These are phyloP conservation scores for Stenurella melanura DNA, from an alignment of 2,888 invertebrate genomes.

Conservation along the genomic window DNA sequence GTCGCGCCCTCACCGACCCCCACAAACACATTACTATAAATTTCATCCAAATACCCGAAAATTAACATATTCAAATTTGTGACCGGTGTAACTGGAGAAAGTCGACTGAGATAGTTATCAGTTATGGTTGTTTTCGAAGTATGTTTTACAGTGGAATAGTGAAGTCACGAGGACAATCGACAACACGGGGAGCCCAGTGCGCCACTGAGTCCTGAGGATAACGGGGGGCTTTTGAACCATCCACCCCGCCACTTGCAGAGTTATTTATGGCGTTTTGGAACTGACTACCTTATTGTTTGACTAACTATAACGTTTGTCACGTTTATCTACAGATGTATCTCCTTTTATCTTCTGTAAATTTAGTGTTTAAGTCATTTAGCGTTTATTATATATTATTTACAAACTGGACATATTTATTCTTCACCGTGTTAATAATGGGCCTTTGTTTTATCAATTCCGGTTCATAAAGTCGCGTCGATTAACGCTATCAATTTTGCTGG, in stretches of 20 bases:
- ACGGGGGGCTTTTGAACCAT: constrained; percentile 64
- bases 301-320: constrained; percentile 73
- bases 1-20: constrained; percentile 69
- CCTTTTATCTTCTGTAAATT: constrained; percentile 72
- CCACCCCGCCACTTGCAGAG: constrained; percentile 68
- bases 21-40: constrained; percentile 69
- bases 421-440: constrained; percentile 48
- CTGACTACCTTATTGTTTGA: constrained; percentile 73
- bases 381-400: constrained; percentile 65
- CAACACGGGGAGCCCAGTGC: constrained; percentile 47
- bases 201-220: constrained; percentile 54
- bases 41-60: constrained; percentile 63
- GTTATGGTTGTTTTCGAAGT: constrained; percentile 66
- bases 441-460: constrained; percentile 31
- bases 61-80: constrained; percentile 70
- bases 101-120: constrained; percentile 67
- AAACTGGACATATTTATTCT: constrained; percentile 59
- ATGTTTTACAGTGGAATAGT: constrained; percentile 37
- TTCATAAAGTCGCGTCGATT: background rate
- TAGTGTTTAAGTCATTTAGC: constrained; percentile 72
- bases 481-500: background rate
- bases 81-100: constrained; percentile 64
- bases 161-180: constrained; percentile 29
- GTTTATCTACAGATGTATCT: constrained; percentile 73
- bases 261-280: constrained; percentile 72